Base-by-base conservation (phyloP, 2,888 invertebrate species). In the Drosophila pseudotalamancana region DNA sequence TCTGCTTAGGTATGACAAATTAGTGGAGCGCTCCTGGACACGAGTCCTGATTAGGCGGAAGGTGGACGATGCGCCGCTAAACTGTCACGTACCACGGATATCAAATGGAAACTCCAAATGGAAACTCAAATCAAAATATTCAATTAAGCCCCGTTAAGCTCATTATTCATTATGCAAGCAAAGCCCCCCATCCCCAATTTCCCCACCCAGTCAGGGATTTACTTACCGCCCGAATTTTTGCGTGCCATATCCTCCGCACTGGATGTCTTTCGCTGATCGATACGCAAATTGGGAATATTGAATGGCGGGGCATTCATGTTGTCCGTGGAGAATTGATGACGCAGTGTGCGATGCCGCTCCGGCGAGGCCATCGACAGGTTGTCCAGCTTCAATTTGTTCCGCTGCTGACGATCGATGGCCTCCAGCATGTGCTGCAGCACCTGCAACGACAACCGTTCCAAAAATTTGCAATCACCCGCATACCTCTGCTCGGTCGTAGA, bases 401-500 rank as follows among this genome's bases (percentile, higher is more conserved):
- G 94, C 89, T 98, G 97, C 89, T 96, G 96, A 76, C 95, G 94
- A 91, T 97, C 97, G 72, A 97, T 97, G 88, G 95, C 95, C 87
- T 96, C 96, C 87, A 99, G 92, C 98, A 99, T 98, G 84, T 98
- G 97, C 89, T 97, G 96, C 60, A 98, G 93, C 42, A 98, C 96
- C 94, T 94, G 87, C 56, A 71, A 43, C 59, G 29, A 29, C 29
- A 39, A 31, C 11, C 8, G 27, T 0, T 4, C 14, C 34, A 45
- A 19, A 19, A 12, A 32, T n/a, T 29, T 16, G 6, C 43, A 35
- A 67, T 49, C 12, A 43, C 12, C 25, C 32, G 12, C 12, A 45
- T 14, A 32, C 25, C 12, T 11, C 27, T 8, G 34, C n/a, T n/a
- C 8, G 11, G 6, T 23, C 16, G 0, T 34, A 16, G n/a, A n/a